phyloP scores from a whole-genome alignment of 2,113 vertebrate genomes.

The Pseudonaja textilis region DNA sequence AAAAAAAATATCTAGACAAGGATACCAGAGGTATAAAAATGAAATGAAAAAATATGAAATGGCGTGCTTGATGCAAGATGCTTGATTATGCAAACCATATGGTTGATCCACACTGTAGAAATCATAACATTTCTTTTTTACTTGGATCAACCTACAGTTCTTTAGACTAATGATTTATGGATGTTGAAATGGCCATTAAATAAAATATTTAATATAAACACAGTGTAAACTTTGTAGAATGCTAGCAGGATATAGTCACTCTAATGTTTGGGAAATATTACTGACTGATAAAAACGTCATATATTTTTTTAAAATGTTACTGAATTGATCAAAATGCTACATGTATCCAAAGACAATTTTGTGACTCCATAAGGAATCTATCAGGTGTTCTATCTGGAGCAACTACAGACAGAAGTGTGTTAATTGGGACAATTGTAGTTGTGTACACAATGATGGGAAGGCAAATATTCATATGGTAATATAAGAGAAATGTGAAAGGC shows the following conservation, averaged over 20 bases:
- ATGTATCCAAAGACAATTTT: neutral
- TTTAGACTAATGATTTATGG: neutral
- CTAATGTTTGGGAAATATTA: neutral
- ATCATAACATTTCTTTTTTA: neutral
- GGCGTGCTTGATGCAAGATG: neutral
- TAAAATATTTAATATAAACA: neutral
- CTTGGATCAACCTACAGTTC: neutral
- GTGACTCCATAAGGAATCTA: neutral
- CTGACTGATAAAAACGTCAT: neutral
- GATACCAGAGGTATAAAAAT: neutral
- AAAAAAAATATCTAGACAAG: neutral
- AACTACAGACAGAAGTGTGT: neutral
- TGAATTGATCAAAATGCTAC: neutral
- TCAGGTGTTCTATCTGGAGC: neutral
- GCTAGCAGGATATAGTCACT: neutral
- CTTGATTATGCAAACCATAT: neutral
- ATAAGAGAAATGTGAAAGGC: neutral
- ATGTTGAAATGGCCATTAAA: neutral
- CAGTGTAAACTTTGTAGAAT: neutral
- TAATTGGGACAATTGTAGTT: neutral
- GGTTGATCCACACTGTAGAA: neutral
- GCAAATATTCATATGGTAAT: neutral
- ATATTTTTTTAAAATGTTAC: neutral
- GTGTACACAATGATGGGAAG: neutral
- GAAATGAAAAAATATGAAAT: neutral